Evolutionary conservation across 2,888 invertebrate genomes (phyloP), one percentile per base, ranked within the genome.

Genomic region (Epinotia brunnichana): DNA sequence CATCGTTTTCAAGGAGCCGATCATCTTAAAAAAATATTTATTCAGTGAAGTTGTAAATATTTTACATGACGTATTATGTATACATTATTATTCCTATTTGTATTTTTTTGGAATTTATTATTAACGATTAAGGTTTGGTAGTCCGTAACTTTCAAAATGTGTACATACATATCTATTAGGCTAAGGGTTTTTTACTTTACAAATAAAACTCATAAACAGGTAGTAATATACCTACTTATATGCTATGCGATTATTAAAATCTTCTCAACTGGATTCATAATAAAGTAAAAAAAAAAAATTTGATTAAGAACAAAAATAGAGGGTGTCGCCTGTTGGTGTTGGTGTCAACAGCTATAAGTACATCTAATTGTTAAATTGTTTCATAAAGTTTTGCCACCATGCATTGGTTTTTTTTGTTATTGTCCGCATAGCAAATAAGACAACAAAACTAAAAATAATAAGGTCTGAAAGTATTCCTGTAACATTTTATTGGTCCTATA

Each of bases 141-240:
- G 85, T 88, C 85, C 86, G 83, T 88, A 85, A 87, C 87, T 86
- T 90, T 87, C 87, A 89, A 88, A 87, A 87, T 90, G 83, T 92
- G 93, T 92, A 92, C 90, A 93, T 93, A 92, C 91, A 93, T 93
- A 92, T 92, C 90, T 92, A 84, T 83, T 92, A 92, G 92, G 85
- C 75, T 92, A 91, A 91, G 91, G 80, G 79, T 81, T 86, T 87
- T 85, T 81, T 81, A 80, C 76, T 77, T 80, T 57, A 69, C 44
- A 39, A 69, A 69, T 60, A 57, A 62, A 51, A 68, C 48, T n/a
- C 13, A 21, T 62, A 24, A 61, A 73, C 62, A 62, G 35, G 39
- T 61, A 60, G 17, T 41, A 67, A 48, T 39, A 21, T 21, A 35
- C 21, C n/a, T 13, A 35, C 24, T 69, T 69, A 69, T 69, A 63